Evolutionary conservation across 2,888 invertebrate genomes (phyloP).

Genomic region (Diarsia mendica): DNA sequence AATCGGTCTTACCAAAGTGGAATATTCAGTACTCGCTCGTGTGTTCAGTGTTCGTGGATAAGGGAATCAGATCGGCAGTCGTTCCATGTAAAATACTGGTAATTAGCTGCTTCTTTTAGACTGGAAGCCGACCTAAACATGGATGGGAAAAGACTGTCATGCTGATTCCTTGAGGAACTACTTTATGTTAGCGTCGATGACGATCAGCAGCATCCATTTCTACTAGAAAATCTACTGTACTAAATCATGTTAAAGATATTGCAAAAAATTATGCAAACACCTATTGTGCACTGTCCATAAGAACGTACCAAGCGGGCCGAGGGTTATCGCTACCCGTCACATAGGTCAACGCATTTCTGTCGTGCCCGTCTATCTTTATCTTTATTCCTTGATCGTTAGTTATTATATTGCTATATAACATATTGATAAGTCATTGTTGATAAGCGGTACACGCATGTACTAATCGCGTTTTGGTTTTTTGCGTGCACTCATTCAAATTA

Average conservation of each 20-base stretch:
- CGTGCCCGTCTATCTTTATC: constrained; percentile 73
- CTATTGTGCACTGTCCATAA: constrained; percentile 64
- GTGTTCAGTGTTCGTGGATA: too few species aligned
- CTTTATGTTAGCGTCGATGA: neutral
- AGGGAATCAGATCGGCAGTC: too few species aligned
- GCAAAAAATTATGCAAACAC: constrained; percentile 28
- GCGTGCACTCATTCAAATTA: neutral
- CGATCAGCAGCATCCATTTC: neutral
- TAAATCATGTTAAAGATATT: neutral
- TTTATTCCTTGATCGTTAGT: constrained; percentile 76
- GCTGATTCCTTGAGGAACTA: neutral
- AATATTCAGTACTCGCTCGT: too few species aligned
- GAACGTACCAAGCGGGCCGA: constrained; percentile 70
- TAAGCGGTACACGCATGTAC: constrained; percentile 8
- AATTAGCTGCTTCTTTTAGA: too few species aligned
- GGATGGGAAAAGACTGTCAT: too few species aligned
- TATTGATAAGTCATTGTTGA: constrained; percentile 12
- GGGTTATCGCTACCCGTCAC: constrained; percentile 74
- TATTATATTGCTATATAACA: constrained; percentile 31
- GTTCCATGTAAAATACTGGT: too few species aligned
- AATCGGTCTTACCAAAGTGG: too few species aligned
- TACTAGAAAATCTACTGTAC: neutral
- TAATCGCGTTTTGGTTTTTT: constrained; percentile 4
- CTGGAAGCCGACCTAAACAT: too few species aligned
- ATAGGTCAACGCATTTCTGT: constrained; percentile 82